phyloP scores from a whole-genome alignment of 2,888 invertebrate species.

The Ormyrus thymus region DNA sequence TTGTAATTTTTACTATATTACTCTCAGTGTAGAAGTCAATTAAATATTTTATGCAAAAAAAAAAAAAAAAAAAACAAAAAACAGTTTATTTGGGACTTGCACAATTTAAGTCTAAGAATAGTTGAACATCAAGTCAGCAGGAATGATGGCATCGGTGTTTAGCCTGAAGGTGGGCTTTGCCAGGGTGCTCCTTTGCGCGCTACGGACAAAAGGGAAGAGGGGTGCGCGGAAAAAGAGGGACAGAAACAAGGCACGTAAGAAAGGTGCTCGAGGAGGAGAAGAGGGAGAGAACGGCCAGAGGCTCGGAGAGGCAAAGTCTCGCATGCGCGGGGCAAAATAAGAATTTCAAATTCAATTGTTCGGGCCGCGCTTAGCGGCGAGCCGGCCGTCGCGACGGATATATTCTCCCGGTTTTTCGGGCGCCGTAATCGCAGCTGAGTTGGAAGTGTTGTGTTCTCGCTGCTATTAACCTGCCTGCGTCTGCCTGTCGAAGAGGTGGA shows the following conservation, averaged over 20 bases:
- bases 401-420: neutral
- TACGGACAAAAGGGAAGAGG: constrained; percentile 13
- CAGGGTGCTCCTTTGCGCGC: constrained; percentile 14
- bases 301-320: neutral
- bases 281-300: neutral
- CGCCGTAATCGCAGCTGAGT: no score
- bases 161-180: constrained; percentile 5
- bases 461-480: no score
- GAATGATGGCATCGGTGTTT: constrained; percentile 43
- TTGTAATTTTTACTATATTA: no score
- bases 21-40: no score
- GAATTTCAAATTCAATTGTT: constrained; percentile 53
- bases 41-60: no score
- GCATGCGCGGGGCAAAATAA: constrained; percentile 30
- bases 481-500: no score
- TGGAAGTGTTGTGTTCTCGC: no score
- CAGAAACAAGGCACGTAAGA: constrained; percentile 31
- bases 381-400: neutral
- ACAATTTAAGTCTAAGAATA: constrained; percentile 28
- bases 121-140: neutral
- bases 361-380: constrained; percentile 19
- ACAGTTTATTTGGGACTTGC: no score
- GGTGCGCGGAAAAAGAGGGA: neutral
- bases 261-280: constrained; percentile 28
- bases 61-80: no score